Evolutionary conservation across 2,113 vertebrate species (phyloP).

Genomic region (Catharus minimus): DNA sequence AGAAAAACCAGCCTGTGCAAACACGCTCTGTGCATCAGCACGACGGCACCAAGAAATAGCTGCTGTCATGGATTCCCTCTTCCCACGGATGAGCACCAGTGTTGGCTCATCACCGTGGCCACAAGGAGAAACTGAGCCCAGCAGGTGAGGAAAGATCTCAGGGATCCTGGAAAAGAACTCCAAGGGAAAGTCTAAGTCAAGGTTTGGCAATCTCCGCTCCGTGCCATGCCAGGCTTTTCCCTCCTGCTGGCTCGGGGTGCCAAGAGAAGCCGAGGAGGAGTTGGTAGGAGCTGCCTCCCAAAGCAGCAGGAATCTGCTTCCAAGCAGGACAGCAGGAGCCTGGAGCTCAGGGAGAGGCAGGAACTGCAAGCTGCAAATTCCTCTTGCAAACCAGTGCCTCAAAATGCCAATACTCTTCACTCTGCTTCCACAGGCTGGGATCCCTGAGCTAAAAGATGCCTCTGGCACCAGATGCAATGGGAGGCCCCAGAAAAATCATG

Average conservation of each 20-base stretch:
- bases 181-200: not conserved
- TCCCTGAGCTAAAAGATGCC: rapidly evolving
- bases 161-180: not conserved
- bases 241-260: not conserved
- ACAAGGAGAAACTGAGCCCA: not conserved
- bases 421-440: not conserved
- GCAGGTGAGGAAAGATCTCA: not conserved
- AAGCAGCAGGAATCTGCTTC: not conserved
- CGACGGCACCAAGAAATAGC: rapidly evolving
- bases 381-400: not conserved
- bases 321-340: rapidly evolving
- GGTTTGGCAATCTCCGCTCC: not conserved
- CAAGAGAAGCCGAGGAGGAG: not conserved
- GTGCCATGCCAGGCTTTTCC: not conserved
- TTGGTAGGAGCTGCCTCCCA: not conserved
- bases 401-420: rapidly evolving
- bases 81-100: not conserved
- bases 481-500: not conserved
- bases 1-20: not conserved
- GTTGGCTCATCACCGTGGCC: rapidly evolving
- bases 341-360: not conserved
- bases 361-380: not conserved
- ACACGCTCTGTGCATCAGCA: not conserved
- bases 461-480: not conserved
- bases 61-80: not conserved